Conservation (phyloP, 1,140 invertebrate genomes). For the Caenorhabditis briggsae region DNA sequence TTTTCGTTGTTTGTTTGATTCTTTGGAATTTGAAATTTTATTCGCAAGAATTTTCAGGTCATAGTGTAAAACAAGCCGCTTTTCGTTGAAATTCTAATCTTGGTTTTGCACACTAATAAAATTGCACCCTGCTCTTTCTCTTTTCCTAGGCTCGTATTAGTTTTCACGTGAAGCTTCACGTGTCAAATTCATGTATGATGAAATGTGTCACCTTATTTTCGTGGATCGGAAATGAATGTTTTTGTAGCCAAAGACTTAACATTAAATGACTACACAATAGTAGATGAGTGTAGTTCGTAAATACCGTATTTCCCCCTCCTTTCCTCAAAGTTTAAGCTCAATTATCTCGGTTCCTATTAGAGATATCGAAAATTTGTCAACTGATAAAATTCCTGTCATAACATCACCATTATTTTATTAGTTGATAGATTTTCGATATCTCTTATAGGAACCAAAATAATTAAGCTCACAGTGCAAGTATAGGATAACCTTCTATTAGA, state of each 20-base stretch:
- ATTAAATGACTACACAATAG: background rate
- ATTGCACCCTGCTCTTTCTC: conserved; percentile 15
- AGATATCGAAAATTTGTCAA: too few species aligned
- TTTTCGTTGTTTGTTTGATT: background rate
- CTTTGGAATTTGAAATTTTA: conserved; percentile 14
- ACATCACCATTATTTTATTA: too few species aligned
- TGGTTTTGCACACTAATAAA: conserved; percentile 4
- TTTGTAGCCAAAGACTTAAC: background rate
- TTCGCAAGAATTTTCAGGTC: conserved; percentile 19
- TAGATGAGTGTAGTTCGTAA: background rate
- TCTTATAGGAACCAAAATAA: too few species aligned
- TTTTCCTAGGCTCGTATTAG: background rate
- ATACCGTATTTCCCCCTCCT: too few species aligned
- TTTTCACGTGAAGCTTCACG: conserved; percentile 18
- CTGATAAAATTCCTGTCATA: too few species aligned
- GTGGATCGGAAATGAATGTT: background rate
- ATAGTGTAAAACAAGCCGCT: background rate
- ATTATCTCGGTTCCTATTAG: too few species aligned
- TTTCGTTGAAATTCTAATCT: conserved; percentile 30
- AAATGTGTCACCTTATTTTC: background rate
- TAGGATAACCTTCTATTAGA: too few species aligned
- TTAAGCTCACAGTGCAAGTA: too few species aligned
- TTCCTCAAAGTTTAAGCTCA: too few species aligned
- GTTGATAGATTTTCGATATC: too few species aligned
- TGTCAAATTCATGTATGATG: background rate